Conservation (phyloP, 1,140 invertebrate species). For the Drosophila lacertosa region DNA sequence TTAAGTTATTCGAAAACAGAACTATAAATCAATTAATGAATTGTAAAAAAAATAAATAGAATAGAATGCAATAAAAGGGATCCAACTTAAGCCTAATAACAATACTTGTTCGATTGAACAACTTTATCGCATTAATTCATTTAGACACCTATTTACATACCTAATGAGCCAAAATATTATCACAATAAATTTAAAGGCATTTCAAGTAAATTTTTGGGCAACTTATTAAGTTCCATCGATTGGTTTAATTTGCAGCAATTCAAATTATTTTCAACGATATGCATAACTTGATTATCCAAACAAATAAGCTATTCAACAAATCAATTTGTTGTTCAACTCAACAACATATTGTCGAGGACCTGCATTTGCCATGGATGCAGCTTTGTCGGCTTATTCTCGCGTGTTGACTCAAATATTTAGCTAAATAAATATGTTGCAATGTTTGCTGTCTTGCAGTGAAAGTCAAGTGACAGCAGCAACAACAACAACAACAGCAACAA, state of each 20-base stretch:
- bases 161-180: not conserved
- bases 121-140: too few species aligned
- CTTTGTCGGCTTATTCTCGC: not conserved
- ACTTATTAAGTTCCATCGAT: not conserved
- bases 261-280: constrained; percentile 7
- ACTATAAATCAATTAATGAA: too few species aligned
- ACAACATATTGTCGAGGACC: constrained; percentile 8
- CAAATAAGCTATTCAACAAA: constrained; percentile 14
- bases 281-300: constrained; percentile 20
- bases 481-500: constrained; percentile 8
- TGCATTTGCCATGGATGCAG: not conserved
- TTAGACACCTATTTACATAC: too few species aligned
- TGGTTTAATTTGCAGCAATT: not conserved
- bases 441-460: constrained; percentile 41
- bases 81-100: too few species aligned
- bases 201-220: not conserved
- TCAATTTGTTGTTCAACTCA: constrained; percentile 23
- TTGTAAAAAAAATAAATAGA: too few species aligned
- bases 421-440: constrained; percentile 60
- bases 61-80: too few species aligned
- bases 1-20: too few species aligned
- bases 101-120: too few species aligned
- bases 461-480: constrained; percentile 25
- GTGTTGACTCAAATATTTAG: constrained; percentile 41
- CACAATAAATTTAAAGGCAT: not conserved